Evolutionary conservation across 2,888 invertebrate species (phyloP), one percentile per base, ranked within the genome.

Genomic region (Andrena marginata): DNA sequence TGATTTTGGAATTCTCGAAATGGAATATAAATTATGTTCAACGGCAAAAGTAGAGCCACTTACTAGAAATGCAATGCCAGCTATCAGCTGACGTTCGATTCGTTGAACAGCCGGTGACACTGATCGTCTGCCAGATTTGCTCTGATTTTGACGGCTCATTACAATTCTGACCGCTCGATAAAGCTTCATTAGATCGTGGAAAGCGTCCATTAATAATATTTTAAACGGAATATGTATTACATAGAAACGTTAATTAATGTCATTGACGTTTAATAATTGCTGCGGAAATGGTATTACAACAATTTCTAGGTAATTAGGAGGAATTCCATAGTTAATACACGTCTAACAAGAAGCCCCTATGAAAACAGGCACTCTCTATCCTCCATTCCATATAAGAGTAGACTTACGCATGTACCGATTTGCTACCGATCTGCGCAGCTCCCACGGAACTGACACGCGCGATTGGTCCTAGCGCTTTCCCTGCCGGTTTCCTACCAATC

Each of bases 111-210:
- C 48, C 23, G n/a, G 16, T 35, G 23, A 26, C 13, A 16, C 8
- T 35, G 35, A 60, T 65, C 31, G 4, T n/a, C 42, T 29, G 63
- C 26, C 8, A 2, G 16, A 48, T 35, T 74, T 60, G 13, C 13
- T 29, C 59, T n/a, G 68, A 59, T 56, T 78, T 59, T 23, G 77
- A 79, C 68, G 31, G 67, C 70, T 31, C 49, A 48, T 65, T 62
- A 51, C 72, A 64, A 87, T 82, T 71, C 74, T n/a, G 31, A 60
- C n/a, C 69, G 54, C 16, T 65, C 74, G 49, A 78, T 75, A 82
- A 80, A 71, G 60, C 59, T 48, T 31, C 62, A 76, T 82, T 76
- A 79, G 62, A 70, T 69, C 72, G 48, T 54, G 23, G 23, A 65
- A 3, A 26, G n/a, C 31, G 13, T 5, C 16, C 10, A 29, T 26